Conservation (phyloP, 2,113 vertebrate species). For the Marmota flaviventris region DNA sequence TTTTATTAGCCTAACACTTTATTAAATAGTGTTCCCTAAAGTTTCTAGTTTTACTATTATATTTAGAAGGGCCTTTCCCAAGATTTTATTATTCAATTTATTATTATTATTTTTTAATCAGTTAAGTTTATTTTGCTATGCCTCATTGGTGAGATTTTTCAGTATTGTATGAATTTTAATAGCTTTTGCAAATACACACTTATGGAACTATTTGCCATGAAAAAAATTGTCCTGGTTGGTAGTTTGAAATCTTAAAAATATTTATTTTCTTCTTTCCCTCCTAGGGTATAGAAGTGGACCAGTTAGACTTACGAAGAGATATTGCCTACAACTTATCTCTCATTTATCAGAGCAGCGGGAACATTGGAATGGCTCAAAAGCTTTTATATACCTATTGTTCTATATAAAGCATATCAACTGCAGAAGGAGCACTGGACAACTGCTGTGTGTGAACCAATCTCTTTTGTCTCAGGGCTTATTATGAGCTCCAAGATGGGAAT, state of each 20-base stretch:
- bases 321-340: conserved; percentile 96
- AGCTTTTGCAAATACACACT: background rate
- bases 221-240: background rate
- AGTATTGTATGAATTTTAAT: background rate
- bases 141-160: background rate
- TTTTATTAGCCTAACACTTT: background rate
- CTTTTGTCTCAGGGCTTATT: background rate
- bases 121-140: background rate
- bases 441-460: background rate
- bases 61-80: conserved; percentile 20
- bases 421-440: background rate
- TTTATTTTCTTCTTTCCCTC: background rate
- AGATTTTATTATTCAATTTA: background rate
- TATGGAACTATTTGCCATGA: background rate
- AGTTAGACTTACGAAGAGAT: conserved; percentile 95
- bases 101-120: no score
- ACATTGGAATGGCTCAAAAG: conserved; percentile 91
- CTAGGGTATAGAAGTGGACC: conserved; percentile 95
- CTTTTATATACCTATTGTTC: conserved; percentile 91
- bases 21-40: background rate
- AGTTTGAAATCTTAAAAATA: conserved; percentile 51
- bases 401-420: conserved; percentile 84
- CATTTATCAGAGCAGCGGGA: conserved; percentile 96
- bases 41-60: background rate
- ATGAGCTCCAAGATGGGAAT: background rate